A percentile compares a stretch with the other conserved stretches of the same genome.
Conservation (phyloP, 2,888 invertebrate species). For the Drosophila kambysellisi region DNA sequence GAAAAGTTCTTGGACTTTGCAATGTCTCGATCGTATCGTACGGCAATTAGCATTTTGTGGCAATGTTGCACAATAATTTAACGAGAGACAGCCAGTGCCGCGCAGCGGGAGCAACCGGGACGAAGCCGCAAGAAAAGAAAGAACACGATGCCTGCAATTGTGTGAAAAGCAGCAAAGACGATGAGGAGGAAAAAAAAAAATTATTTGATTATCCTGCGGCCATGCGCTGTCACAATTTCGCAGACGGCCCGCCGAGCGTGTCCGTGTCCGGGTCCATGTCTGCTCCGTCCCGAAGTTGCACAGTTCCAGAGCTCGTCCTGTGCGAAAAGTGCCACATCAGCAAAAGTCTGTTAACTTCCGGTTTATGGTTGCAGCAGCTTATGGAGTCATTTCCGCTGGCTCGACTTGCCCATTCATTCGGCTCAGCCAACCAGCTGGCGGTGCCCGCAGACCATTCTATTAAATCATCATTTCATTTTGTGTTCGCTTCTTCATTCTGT, state of each 20-base stretch:
- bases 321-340: slow-evolving; percentile 81
- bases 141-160: slow-evolving; percentile 48
- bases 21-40: slow-evolving; percentile 72
- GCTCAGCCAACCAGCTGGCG: slow-evolving; percentile 73
- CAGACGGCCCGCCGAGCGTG: slow-evolving; percentile 73
- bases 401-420: slow-evolving; percentile 75
- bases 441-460: slow-evolving; percentile 81
- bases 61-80: slow-evolving; percentile 80
- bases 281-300: slow-evolving; percentile 19
- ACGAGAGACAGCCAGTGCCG: slow-evolving; percentile 55
- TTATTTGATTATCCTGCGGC: slow-evolving; percentile 83
- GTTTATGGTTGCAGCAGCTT: slow-evolving; percentile 80
- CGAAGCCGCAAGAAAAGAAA: slow-evolving; percentile 26
- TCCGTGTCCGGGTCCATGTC: slow-evolving; percentile 26
- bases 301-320: slow-evolving; percentile 8
- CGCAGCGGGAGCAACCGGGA: slow-evolving; percentile 41
- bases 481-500: slow-evolving; percentile 32
- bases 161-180: slow-evolving; percentile 40
- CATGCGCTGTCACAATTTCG: slow-evolving; percentile 83
- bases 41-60: slow-evolving; percentile 81
- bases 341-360: slow-evolving; percentile 84
- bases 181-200: slow-evolving; percentile 59
- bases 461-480: slow-evolving; percentile 82
- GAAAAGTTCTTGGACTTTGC: slow-evolving; percentile 54
- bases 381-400: slow-evolving; percentile 77